A percentile compares a stretch with the other conserved stretches of the same genome.
phyloP scores from a whole-genome alignment of 2,888 invertebrate genomes.

The Pheosia gnoma region DNA sequence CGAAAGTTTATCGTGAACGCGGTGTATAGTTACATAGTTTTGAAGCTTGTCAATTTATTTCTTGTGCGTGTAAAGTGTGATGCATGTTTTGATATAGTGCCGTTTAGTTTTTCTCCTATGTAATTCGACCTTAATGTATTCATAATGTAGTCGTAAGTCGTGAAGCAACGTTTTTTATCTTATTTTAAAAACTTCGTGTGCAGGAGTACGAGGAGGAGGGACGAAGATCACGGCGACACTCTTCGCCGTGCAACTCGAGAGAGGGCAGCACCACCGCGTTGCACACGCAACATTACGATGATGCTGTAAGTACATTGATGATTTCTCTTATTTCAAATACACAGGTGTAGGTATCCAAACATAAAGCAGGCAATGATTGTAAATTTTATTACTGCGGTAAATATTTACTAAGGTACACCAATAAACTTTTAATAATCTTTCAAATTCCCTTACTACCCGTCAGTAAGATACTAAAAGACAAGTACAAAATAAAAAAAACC shows the following conservation, averaged over 20 bases:
- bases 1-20: conserved; percentile 25
- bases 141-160: conserved; percentile 8
- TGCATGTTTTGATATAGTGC: conserved; percentile 48
- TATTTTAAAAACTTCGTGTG: conserved; percentile 20
- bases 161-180: neutral
- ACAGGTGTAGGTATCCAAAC: no score
- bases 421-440: no score
- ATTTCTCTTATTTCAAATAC: no score
- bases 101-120: conserved; percentile 29
- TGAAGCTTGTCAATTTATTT: conserved; percentile 42
- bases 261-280: conserved; percentile 87
- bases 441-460: no score
- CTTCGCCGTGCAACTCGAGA: conserved; percentile 88
- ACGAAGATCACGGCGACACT: conserved; percentile 85
- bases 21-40: conserved; percentile 30
- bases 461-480: no score
- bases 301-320: conserved; percentile 78
- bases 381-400: no score
- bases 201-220: conserved; percentile 89
- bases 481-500: no score
- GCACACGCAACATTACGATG: conserved; percentile 85
- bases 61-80: conserved; percentile 52
- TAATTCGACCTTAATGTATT: conserved; percentile 15
- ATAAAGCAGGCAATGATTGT: no score
- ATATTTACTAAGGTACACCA: no score